phyloP scores from a whole-genome alignment of 2,888 invertebrate genomes.

The Bombylius discolor region DNA sequence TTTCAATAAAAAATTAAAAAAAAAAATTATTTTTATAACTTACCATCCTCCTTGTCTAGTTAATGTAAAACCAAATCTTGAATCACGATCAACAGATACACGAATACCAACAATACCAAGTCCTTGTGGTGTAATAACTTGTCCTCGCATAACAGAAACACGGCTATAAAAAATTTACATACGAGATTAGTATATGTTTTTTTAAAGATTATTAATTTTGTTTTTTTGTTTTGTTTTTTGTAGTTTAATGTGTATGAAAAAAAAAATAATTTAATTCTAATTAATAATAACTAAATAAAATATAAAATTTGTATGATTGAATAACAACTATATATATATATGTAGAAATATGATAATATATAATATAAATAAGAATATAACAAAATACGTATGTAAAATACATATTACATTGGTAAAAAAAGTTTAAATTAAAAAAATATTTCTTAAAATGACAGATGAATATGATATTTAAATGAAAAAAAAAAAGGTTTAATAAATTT shows the following conservation, averaged over 20 bases:
- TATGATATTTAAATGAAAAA: too few relatives aligned
- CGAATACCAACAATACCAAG: conserved; percentile 94
- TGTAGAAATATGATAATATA: background rate
- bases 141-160: conserved; percentile 96
- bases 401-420: too few relatives aligned
- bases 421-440: too few relatives aligned
- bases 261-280: too few relatives aligned
- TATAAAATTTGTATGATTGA: background rate
- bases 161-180: conserved; percentile 55
- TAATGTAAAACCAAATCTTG: conserved; percentile 90
- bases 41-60: conserved; percentile 90
- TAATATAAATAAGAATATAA: too few relatives aligned
- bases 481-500: too few relatives aligned
- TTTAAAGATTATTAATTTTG: too few relatives aligned
- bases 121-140: conserved; percentile 88
- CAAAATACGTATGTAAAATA: too few relatives aligned
- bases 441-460: too few relatives aligned
- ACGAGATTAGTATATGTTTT: conserved; percentile 4
- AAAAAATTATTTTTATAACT: conserved; percentile 36
- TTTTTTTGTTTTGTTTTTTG: background rate
- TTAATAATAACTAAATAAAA: background rate
- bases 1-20: background rate
- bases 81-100: conserved; percentile 87
- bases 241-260: background rate
- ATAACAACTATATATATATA: background rate